Conservation (phyloP, 2,888 invertebrate species). For the Azorinus chamasolen region DNA sequence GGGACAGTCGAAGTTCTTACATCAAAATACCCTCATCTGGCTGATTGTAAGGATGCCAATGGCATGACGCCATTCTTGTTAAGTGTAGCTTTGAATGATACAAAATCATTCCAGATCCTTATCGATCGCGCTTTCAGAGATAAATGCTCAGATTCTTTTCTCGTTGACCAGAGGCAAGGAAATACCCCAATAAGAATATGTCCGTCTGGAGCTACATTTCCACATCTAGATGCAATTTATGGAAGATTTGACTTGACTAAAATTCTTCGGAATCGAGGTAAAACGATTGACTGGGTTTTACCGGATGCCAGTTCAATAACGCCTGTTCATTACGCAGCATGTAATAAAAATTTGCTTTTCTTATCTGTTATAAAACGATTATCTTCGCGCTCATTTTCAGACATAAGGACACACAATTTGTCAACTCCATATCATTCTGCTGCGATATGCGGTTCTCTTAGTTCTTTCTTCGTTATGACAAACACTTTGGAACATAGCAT, state of each 20-base stretch:
- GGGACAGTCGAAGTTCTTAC: not conserved
- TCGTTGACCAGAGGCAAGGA: too few species aligned
- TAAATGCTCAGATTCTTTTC: too few species aligned
- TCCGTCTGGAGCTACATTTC: constrained; percentile 11
- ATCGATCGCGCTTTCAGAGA: not conserved
- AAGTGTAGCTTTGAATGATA: constrained; percentile 5
- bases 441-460: not conserved
- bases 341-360: not conserved
- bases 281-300: constrained; percentile 1
- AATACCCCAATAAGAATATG: not conserved
- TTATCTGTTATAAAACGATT: not conserved
- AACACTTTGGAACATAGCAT: not conserved
- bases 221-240: constrained; percentile 19
- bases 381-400: not conserved
- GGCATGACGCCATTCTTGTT: constrained; percentile 9
- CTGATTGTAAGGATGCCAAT: constrained; percentile 1
- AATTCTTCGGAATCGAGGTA: not conserved
- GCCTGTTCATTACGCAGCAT: constrained; percentile 11
- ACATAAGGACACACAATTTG: not conserved
- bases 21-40: not conserved
- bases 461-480: not conserved
- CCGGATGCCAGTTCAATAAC: not conserved
- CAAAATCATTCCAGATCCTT: constrained; percentile 2
- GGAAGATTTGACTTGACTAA: constrained; percentile 13
- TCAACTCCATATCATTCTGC: constrained; percentile 20